Evolutionary conservation across 2,797 vertebrate genomes (phyloP), one percentile per base, ranked within the genome.

Genomic region (Tympanoctomys barrerae): DNA sequence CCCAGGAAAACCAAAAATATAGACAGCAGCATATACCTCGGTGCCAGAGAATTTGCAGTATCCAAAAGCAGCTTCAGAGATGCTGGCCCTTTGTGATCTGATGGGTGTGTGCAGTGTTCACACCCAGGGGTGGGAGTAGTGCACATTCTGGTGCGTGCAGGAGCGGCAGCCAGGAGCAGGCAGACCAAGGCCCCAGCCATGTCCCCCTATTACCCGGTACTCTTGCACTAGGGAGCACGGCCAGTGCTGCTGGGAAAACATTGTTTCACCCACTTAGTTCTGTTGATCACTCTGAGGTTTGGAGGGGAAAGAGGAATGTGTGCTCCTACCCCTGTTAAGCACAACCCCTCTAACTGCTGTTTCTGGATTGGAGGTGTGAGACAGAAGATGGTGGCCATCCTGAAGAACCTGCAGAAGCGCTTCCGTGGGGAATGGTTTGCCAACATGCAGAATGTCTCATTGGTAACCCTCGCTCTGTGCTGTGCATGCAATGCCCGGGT

Each of bases 391-490:
- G 96, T 96, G 79, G 4, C 0, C 11, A 16, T 95, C 75, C 79
- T 98, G 94, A 96, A 54, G 95, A 61, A 97, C 0, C 18, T 98
- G 14, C 97, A 97, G 94, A 98, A 97, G 88, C 46, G 95, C 9
- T 97, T 97, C 95, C 97, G 46, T 0, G 91, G 94, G 16, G 59
- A 90, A 22, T 97, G 94, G 96, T 3, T 96, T 1, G 64, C 71
- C 79, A 93, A 19, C 87, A 75, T 96, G 11, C 96, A 95, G 90
- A 59, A 91, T 12, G 85, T 98, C 61, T 57, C 93, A 0, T 18
- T 90, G 97, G 97, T 98, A 96, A 95, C 14, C 46, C 26, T 39
- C 0, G 0, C 33, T 14, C 59, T n/a, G 57, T 13, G 0, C 33
- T 5, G 0, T 1, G 33, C 0, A 0, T 0, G 1, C 52, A 33